A percentile compares a stretch with the other conserved stretches of the same genome.
These are phyloP conservation scores for Hyperopisus bebe DNA, from an alignment of 2,113 vertebrate species.

Conservation along the genomic window DNA sequence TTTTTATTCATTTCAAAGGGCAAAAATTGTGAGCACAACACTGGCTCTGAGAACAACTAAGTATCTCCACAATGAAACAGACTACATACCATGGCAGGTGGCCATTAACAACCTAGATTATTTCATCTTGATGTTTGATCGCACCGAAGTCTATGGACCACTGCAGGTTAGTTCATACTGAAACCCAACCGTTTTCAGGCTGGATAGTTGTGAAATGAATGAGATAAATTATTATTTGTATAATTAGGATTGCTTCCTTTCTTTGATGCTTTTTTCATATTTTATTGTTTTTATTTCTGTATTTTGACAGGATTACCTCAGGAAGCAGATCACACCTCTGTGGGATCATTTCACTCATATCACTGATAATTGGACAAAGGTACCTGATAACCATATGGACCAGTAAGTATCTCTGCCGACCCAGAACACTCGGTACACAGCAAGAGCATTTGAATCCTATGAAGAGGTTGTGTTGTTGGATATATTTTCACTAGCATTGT, in stretches of 20 bases:
- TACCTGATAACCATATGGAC: conserved; percentile 49
- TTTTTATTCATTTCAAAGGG: conserved; percentile 52
- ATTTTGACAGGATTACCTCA: conserved; percentile 60
- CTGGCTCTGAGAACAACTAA: conserved; percentile 69
- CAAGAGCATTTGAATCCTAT: background rate
- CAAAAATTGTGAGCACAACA: conserved; percentile 45
- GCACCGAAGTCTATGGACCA: conserved; percentile 66
- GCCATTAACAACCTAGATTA: conserved; percentile 68
- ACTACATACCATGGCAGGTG: conserved; percentile 79
- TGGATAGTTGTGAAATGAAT: background rate
- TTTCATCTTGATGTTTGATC: conserved; percentile 78
- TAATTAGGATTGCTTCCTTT: background rate
- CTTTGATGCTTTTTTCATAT: background rate
- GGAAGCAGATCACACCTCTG: conserved; percentile 61
- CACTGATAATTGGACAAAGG: conserved; percentile 31
- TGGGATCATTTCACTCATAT: conserved; percentile 42
- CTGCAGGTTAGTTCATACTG: conserved; percentile 66
- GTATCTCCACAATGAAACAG: conserved; percentile 60
- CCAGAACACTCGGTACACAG: background rate
- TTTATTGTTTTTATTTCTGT: background rate
- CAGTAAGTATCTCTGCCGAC: conserved; percentile 63
- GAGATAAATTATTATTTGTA: background rate
- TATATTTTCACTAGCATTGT: background rate
- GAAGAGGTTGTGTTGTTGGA: background rate
- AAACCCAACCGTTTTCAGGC: background rate